Evolutionary conservation across 92 coral and sea anemone species (phyloP).

Genomic region (Scolanthus callimorphus): DNA sequence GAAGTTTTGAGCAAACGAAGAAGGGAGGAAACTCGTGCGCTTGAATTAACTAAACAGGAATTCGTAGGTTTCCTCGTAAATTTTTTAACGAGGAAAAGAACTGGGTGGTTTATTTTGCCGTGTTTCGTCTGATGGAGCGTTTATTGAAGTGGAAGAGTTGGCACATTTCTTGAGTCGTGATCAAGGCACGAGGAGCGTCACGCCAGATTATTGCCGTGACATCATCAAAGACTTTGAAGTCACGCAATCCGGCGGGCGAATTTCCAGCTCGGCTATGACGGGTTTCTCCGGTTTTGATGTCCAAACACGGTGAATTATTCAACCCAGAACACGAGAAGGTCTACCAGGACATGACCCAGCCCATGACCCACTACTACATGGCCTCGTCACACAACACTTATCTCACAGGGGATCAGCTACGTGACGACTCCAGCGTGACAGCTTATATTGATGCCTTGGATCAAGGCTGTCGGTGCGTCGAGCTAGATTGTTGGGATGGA

Average conservation of each 20-base stretch:
- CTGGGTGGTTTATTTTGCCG: conserved; percentile 15
- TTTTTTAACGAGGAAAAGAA: conserved; percentile 19
- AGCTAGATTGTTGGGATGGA: conserved; percentile 79
- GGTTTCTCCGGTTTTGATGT: conserved; percentile 56
- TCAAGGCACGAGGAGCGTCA: conserved; percentile 18
- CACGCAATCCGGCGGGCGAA: conserved; percentile 29
- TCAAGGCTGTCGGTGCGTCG: conserved; percentile 73
- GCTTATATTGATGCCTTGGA: conserved; percentile 49
- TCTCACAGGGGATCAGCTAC: conserved; percentile 54
- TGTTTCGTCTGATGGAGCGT: conserved; percentile 31
- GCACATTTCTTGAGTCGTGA: conserved; percentile 25
- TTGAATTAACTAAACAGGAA: conserved; percentile 21
- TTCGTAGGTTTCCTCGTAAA: conserved; percentile 15
- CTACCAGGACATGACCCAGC: conserved; percentile 72
- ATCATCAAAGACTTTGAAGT: conserved; percentile 31
- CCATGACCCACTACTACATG: conserved; percentile 66
- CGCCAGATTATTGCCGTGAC: conserved; percentile 22
- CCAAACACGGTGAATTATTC: conserved; percentile 57
- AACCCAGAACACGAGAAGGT: conserved; percentile 43
- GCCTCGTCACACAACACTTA: conserved; percentile 82
- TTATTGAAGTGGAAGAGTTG: conserved; percentile 30
- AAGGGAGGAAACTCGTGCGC: too few species aligned
- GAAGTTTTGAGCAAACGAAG: too few species aligned
- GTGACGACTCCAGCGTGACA: conserved; percentile 47
- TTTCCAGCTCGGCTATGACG: conserved; percentile 22